Percentiles rank a stretch among this genome's conserved stretches.
These are phyloP conservation scores for Poeciliopsis presidionis DNA, from an alignment of 2,797 vertebrate genomes.

Conservation along the genomic window DNA sequence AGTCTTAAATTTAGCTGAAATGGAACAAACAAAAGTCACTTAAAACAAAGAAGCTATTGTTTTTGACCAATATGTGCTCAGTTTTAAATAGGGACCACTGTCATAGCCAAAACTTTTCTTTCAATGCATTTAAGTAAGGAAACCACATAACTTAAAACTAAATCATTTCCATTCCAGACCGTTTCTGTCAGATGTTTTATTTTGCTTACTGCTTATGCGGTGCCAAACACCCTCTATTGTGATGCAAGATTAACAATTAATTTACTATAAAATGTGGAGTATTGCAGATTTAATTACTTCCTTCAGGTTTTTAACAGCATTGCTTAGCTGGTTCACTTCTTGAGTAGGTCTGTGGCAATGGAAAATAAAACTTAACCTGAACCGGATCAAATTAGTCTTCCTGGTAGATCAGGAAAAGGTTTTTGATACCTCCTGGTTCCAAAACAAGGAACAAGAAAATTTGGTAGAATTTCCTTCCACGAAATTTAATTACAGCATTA, in stretches of 20 bases:
- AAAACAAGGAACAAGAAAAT: no score
- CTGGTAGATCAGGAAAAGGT: not conserved
- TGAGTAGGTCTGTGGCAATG: not conserved
- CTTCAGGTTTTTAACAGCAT: not conserved
- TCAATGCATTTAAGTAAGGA: not conserved
- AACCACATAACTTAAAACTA: no score
- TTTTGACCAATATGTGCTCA: not conserved
- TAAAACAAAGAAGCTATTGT: constrained; percentile 1
- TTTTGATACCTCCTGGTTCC: not conserved
- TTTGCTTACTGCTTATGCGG: not conserved
- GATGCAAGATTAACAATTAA: not conserved
- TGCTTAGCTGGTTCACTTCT: not conserved
- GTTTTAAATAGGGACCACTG: not conserved
- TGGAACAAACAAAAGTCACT: not conserved
- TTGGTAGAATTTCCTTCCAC: no score
- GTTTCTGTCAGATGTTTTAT: not conserved
- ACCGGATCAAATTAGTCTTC: not conserved
- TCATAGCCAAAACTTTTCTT: not conserved
- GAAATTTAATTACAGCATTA: not conserved
- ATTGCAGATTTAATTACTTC: not conserved
- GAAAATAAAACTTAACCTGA: not conserved
- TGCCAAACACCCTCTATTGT: not conserved
- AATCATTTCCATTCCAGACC: not conserved
- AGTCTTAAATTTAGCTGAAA: constrained; percentile 2
- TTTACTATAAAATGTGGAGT: not conserved